phyloP scores from a whole-genome alignment of 2,888 invertebrate genomes.

The Drosophila setosimentum region DNA sequence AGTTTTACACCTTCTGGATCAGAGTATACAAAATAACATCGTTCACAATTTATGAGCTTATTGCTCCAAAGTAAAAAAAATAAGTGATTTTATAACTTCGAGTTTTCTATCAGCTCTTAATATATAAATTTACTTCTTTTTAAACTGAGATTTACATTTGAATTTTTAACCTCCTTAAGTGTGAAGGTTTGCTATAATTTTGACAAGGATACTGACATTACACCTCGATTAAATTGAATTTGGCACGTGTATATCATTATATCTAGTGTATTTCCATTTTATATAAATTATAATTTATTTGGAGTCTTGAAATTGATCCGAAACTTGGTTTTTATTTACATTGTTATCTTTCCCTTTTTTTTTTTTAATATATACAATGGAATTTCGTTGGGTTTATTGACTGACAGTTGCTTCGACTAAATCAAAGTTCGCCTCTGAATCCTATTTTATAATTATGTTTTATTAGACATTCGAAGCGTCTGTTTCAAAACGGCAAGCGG shows the following conservation, averaged over 20 bases:
- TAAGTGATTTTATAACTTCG: no score
- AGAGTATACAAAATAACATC: no score
- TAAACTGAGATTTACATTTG: neutral
- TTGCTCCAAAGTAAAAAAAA: no score
- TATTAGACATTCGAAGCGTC: slow-evolving; percentile 28
- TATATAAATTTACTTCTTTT: neutral
- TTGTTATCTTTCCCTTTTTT: neutral
- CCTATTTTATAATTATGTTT: neutral
- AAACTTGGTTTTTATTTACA: neutral
- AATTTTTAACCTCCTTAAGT: neutral
- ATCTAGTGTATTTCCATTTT: neutral
- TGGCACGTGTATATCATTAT: neutral
- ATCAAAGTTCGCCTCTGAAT: neutral
- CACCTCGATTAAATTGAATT: neutral
- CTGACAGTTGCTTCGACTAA: neutral
- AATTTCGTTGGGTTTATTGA: neutral
- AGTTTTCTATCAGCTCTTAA: neutral
- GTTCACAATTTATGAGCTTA: no score
- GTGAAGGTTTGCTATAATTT: neutral
- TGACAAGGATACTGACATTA: neutral
- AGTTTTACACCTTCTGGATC: no score
- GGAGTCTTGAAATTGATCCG: neutral
- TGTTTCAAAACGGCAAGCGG: neutral
- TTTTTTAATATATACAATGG: neutral
- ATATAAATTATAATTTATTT: neutral